Evolutionary conservation across 2,888 invertebrate genomes (phyloP).

Genomic region (Harmothoe impar): DNA sequence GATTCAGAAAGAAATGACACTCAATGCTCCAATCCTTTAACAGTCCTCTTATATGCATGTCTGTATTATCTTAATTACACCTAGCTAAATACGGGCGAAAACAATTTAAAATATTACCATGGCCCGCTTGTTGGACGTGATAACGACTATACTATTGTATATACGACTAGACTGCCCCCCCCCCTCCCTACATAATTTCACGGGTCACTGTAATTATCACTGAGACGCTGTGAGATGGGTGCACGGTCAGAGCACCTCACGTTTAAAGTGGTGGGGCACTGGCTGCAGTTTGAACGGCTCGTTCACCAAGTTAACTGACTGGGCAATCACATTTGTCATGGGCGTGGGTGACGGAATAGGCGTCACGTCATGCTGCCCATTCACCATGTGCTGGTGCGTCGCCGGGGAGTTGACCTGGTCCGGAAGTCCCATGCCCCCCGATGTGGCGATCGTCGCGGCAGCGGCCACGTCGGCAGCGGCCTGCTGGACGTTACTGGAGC

Average conservation of each 20-base stretch:
- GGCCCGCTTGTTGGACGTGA: too few species aligned
- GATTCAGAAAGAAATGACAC: too few species aligned
- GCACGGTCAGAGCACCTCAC: slow-evolving; percentile 42
- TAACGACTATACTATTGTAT: too few species aligned
- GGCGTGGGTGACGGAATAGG: slow-evolving; percentile 60
- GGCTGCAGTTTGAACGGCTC: slow-evolving; percentile 62
- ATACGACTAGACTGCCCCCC: too few species aligned
- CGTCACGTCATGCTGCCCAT: slow-evolving; percentile 59
- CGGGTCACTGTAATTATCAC: too few species aligned
- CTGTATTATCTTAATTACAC: too few species aligned
- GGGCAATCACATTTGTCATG: slow-evolving; percentile 37
- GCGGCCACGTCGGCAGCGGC: slow-evolving; percentile 24
- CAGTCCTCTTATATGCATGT: too few species aligned
- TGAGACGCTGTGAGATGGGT: neutral
- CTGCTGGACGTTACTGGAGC: neutral
- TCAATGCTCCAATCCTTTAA: too few species aligned
- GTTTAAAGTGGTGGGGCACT: slow-evolving; percentile 57
- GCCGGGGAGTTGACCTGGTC: slow-evolving; percentile 8
- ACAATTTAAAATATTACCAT: too few species aligned
- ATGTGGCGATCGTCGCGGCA: neutral
- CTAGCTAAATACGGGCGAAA: too few species aligned
- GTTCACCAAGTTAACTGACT: slow-evolving; percentile 27
- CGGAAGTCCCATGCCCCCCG: neutral
- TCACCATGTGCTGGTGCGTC: neutral
- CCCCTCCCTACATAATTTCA: too few species aligned